These are phyloP conservation scores for Thamnaconus septentrionalis DNA, from an alignment of 2,113 vertebrate genomes.

Conservation along the genomic window DNA sequence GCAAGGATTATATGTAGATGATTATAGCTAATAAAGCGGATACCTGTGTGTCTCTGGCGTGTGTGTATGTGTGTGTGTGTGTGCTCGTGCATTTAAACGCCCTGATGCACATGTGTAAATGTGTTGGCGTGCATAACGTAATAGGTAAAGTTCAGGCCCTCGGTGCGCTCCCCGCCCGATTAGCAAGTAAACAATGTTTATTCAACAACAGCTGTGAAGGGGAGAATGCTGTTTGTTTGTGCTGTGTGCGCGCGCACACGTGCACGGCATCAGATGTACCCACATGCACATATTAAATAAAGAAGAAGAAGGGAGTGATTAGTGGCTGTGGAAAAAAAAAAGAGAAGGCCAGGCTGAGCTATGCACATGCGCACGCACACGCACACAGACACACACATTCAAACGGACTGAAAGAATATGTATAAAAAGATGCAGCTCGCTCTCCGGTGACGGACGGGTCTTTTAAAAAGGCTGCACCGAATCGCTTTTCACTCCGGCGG, in stretches of 20 bases:
- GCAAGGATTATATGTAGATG: slow-evolving; percentile 38
- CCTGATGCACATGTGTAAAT: background rate
- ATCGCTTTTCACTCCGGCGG: slow-evolving; percentile 7
- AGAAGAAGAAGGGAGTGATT: slow-evolving; percentile 37
- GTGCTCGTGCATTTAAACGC: background rate
- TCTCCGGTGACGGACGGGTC: no score
- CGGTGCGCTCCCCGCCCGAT: slow-evolving; percentile 65
- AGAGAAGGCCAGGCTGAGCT: slow-evolving; percentile 14
- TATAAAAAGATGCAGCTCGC: background rate
- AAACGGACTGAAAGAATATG: background rate
- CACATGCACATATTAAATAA: slow-evolving; percentile 11
- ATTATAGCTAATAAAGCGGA: slow-evolving; percentile 42
- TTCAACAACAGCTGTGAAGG: slow-evolving; percentile 77
- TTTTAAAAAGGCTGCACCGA: slow-evolving; percentile 8
- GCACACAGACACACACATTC: background rate
- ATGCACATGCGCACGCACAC: background rate
- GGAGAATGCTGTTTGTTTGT: slow-evolving; percentile 27
- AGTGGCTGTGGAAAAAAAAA: slow-evolving; percentile 30
- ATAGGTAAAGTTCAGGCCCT: slow-evolving; percentile 59
- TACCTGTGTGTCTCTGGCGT: slow-evolving; percentile 9
- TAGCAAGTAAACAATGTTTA: slow-evolving; percentile 80
- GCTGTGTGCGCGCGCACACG: background rate
- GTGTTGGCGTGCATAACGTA: slow-evolving; percentile 8
- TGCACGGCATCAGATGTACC: slow-evolving; percentile 5
- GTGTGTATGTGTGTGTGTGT: slow-evolving; percentile 1